Evolutionary conservation across 2,797 vertebrate species (phyloP), one percentile per base, ranked within the genome.

Genomic region (Epinephelus coioides): DNA sequence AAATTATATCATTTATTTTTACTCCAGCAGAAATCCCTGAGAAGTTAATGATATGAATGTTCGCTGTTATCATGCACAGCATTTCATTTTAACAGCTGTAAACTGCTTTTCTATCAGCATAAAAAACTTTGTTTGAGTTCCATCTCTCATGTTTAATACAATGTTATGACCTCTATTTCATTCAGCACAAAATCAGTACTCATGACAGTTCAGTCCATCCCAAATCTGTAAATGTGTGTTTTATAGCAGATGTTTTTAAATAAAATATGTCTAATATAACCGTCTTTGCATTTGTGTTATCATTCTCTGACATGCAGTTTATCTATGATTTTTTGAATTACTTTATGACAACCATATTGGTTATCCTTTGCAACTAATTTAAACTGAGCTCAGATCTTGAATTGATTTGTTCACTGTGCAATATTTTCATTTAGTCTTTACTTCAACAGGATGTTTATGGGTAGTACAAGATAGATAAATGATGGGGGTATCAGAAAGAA

Each of bases 211-310:
- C 30, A 57, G 57, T 53, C 57, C 1, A 2, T 68, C 2, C 44
- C 17, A 55, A 43, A 59, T 78, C 44, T 67, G 34, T 88, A 78
- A 80, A 89, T 90, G 69, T 91, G 49, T 85, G 38, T 88, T 85
- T 90, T 79, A 81, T 68, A 81, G 40, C 43, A 83, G 21, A 84
- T 80, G 14, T 85, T 89, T 91, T 88, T 71, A 78, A 92, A 93
- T 92, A 92, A 93, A 93, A 85, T 60, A 67, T 78, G 88, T 79
- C 50, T 81, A 59, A 69, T 79, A 46, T 61, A 69, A 78, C 23
- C 27, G 59, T 1, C 2, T 30, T 57, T 25, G 5, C 1, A 10
- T 51, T 38, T 44, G 0, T 65, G 1, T 83, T 62, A 73, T 49
- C 9, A 67, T 50, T 17, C 8, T 53, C 4, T 14, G 5, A 53